phyloP scores from a whole-genome alignment of 2,888 invertebrate genomes.

The Andrena minutula region DNA sequence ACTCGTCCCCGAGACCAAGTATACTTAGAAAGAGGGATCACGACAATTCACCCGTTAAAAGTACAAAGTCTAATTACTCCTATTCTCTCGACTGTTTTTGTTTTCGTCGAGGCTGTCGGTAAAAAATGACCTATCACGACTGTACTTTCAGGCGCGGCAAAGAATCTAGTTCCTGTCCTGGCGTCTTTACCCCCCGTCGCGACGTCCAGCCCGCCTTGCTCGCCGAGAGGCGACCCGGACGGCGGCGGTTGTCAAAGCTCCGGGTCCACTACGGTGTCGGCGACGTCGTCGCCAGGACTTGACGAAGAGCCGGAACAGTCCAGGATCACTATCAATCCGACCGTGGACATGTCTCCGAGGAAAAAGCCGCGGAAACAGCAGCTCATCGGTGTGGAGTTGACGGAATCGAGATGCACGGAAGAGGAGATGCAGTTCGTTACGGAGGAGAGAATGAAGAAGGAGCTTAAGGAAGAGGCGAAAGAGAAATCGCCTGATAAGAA shows the following conservation, averaged over 20 bases:
- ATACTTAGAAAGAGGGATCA: conserved; percentile 95
- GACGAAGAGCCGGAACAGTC: conserved; percentile 87
- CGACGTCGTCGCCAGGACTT: conserved; percentile 92
- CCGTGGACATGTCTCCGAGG: conserved; percentile 90
- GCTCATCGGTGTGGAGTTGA: conserved; percentile 85
- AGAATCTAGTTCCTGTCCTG: conserved; percentile 82
- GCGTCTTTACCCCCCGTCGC: conserved; percentile 79
- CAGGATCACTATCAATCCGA: conserved; percentile 84
- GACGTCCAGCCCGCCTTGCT: conserved; percentile 80
- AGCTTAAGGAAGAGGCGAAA: conserved; percentile 84
- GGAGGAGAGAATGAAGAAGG: conserved; percentile 86
- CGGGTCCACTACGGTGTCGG: conserved; percentile 96
- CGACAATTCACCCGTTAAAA: conserved; percentile 86
- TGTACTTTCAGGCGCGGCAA: conserved; percentile 75
- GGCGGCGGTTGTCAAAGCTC: conserved; percentile 85
- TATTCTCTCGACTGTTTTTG: too few relatives aligned
- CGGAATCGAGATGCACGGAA: conserved; percentile 80
- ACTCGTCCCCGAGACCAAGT: conserved; percentile 91
- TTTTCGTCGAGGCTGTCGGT: too few relatives aligned
- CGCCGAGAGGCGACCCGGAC: conserved; percentile 82
- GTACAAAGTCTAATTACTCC: conserved; percentile 59
- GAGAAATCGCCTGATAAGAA: conserved; percentile 82
- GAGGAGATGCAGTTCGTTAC: conserved; percentile 88
- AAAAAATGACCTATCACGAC: neutral
- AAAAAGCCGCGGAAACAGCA: conserved; percentile 97